Evolutionary conservation across 2,888 invertebrate species (phyloP).

Genomic region (Busseola fusca): DNA sequence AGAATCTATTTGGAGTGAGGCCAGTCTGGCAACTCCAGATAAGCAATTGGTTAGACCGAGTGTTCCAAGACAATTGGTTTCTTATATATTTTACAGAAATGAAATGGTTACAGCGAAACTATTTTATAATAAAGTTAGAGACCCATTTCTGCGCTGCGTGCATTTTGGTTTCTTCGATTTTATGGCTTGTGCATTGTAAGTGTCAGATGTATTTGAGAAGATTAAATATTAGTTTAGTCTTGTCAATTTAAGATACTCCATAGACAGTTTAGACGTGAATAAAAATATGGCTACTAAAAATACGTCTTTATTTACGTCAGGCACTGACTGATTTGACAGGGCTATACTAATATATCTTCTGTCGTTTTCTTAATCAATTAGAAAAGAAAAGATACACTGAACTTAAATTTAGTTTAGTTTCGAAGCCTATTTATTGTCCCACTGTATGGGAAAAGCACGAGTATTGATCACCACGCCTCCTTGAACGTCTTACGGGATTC

Average conservation of each 20-base stretch:
- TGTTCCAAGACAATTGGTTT: conserved; percentile 73
- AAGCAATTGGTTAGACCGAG: conserved; percentile 74
- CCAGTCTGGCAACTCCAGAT: conserved; percentile 72
- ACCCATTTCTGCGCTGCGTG: conserved; percentile 22
- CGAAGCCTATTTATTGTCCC: too few species aligned
- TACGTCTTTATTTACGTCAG: too few species aligned
- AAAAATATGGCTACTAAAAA: too few species aligned
- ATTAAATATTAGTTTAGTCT: too few species aligned
- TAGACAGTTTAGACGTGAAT: too few species aligned
- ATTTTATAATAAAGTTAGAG: conserved; percentile 48
- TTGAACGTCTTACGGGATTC: not conserved
- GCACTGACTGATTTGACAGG: too few species aligned
- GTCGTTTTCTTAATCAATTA: too few species aligned
- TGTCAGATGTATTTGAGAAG: not conserved
- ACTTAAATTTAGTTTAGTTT: too few species aligned
- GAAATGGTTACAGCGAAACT: conserved; percentile 52
- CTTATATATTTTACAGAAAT: conserved; percentile 70
- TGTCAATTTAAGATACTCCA: too few species aligned
- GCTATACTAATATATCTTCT: too few species aligned
- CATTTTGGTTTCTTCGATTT: conserved; percentile 4
- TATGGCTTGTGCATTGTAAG: not conserved
- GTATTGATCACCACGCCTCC: not conserved
- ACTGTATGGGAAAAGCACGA: not conserved
- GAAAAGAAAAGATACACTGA: too few species aligned
- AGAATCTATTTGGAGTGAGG: conserved; percentile 76